phyloP scores from a whole-genome alignment of 2,797 vertebrate species.

The Furcifer pardalis region DNA sequence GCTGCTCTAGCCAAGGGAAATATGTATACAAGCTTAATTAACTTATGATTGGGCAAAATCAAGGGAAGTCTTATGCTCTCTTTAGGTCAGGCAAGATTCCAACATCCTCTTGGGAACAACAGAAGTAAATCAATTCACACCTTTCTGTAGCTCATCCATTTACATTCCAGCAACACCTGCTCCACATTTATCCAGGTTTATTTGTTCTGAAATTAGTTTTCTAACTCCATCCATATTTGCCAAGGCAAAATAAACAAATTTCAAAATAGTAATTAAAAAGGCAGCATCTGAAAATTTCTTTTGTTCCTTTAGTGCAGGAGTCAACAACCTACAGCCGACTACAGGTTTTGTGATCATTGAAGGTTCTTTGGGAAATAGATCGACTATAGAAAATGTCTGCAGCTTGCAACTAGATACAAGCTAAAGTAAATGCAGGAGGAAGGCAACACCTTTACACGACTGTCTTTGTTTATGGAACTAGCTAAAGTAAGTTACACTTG shows the following conservation, averaged over 20 bases:
- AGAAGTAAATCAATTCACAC: constrained; percentile 24
- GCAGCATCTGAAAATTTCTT: constrained; percentile 38
- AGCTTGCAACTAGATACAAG: not conserved
- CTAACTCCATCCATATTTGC: constrained; percentile 37
- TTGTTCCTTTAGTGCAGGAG: constrained; percentile 12
- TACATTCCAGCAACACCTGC: constrained; percentile 33
- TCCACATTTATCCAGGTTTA: constrained; percentile 34
- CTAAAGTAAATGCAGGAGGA: not conserved
- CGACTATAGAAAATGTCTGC: not conserved
- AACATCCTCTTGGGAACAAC: not conserved
- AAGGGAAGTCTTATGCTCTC: not conserved
- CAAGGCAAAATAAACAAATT: constrained; percentile 52
- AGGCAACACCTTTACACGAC: not conserved
- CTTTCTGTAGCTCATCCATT: not conserved
- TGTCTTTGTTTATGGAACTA: not conserved
- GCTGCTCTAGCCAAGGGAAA: not conserved
- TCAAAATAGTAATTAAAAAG: constrained; percentile 35
- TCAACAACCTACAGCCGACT: no score
- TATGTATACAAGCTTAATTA: constrained; percentile 17
- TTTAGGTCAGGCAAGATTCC: not conserved
- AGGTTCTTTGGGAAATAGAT: constrained; percentile 7
- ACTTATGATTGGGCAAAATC: constrained; percentile 29
- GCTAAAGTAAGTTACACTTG: no score
- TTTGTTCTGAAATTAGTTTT: constrained; percentile 49
- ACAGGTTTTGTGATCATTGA: constrained; percentile 35